These are phyloP conservation scores for Prosopocoilus inquinatus DNA, from an alignment of 2,888 invertebrate species.

Conservation along the genomic window DNA sequence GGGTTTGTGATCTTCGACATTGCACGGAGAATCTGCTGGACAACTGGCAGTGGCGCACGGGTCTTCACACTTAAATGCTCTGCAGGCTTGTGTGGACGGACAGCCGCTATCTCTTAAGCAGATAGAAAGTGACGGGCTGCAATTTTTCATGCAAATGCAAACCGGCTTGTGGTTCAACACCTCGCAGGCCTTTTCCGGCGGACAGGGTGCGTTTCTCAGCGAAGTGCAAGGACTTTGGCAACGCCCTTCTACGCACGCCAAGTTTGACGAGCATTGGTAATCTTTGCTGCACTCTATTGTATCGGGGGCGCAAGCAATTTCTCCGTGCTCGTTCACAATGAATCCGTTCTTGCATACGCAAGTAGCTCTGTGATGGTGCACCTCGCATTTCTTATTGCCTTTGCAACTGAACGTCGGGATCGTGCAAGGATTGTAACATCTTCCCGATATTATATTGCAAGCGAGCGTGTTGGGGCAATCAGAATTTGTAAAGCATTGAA, in stretches of 20 bases:
- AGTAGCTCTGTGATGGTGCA: conserved; percentile 77
- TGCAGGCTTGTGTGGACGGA: conserved; percentile 79
- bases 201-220: conserved; percentile 64
- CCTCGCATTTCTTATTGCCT: conserved; percentile 84
- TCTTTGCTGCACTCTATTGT: conserved; percentile 73
- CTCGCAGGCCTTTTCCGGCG: conserved; percentile 81
- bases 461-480: conserved; percentile 75
- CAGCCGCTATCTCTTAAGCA: conserved; percentile 88
- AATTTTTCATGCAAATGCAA: conserved; percentile 85
- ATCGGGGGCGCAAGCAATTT: conserved; percentile 82
- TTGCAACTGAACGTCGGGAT: conserved; percentile 68
- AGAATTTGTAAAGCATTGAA: conserved; percentile 62
- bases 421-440: conserved; percentile 80
- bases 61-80: conserved; percentile 86
- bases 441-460: conserved; percentile 67
- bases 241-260: conserved; percentile 78
- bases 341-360: conserved; percentile 90
- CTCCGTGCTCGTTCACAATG: conserved; percentile 82
- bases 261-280: conserved; percentile 82
- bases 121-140: conserved; percentile 81
- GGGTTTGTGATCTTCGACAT: conserved; percentile 91
- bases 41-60: conserved; percentile 85
- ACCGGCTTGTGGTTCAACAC: conserved; percentile 83
- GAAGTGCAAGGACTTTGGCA: conserved; percentile 85
- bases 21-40: conserved; percentile 82